These are phyloP conservation scores for Garra rufa DNA, from an alignment of 2,113 vertebrate genomes.

Conservation along the genomic window DNA sequence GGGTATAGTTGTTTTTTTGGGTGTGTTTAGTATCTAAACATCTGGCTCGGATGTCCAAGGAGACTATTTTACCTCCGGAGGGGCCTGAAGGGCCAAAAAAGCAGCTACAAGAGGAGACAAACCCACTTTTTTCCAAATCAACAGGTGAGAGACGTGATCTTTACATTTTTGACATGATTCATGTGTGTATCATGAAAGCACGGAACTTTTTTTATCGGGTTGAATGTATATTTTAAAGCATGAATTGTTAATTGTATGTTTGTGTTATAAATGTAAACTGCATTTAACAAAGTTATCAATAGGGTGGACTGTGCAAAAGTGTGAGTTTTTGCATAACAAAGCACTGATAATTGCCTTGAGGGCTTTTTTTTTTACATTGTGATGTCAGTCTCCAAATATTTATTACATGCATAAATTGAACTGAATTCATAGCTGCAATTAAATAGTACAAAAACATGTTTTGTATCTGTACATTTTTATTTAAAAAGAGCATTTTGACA, in stretches of 20 bases:
- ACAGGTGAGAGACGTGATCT: constrained; percentile 76
- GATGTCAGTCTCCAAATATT: not conserved
- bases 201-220: not conserved
- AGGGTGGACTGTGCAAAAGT: too few species aligned
- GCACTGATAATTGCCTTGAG: not conserved
- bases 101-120: constrained; percentile 76
- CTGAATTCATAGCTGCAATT: not conserved
- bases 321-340: too few species aligned
- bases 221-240: not conserved
- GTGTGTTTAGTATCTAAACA: constrained; percentile 60
- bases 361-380: not conserved
- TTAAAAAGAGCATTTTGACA: not conserved
- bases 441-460: not conserved
- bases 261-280: not conserved
- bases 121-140: constrained; percentile 75
- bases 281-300: too few species aligned
- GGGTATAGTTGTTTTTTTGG: constrained; percentile 55
- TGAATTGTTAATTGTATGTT: not conserved
- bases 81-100: constrained; percentile 83
- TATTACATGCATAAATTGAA: too few species aligned
- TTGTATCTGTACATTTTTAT: not conserved
- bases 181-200: not conserved
- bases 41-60: constrained; percentile 94
- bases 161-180: not conserved
- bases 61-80: constrained; percentile 80